Evolutionary conservation across 2,113 vertebrate genomes (phyloP), one percentile per base, ranked within the genome.

Genomic region (Saguinus midas): DNA sequence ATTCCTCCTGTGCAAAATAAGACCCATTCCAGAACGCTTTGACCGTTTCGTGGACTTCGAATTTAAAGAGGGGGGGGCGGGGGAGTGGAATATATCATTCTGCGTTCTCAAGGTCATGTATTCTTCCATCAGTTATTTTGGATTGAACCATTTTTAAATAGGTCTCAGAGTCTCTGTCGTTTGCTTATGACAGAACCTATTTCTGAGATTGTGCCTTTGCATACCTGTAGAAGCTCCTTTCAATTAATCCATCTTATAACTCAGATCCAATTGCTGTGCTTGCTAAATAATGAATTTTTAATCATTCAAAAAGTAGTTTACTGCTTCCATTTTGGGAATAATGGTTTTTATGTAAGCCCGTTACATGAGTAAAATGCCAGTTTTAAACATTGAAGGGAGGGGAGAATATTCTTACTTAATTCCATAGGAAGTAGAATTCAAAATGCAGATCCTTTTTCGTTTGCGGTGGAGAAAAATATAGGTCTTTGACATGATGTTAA

Each of bases 31-130:
- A 23, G 66, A 57, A 40, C 76, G n/a, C n/a, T 68, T 76, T 21
- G 84, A 37, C 32, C 25, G 0, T 58, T 52, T 66, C 20, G 0
- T 17, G 72, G 75, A 72, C 35, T 45, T 40, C 4, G 12, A 16
- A 25, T 82, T 72, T 35, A 50, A 90, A 66, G 27, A 29, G 64
- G 78, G 12, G 78, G 12, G 6, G 9, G 35, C 8, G n/a, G 70
- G n/a, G n/a, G 70, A 1, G 37, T 12, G 21, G 8, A 29, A 29
- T 29, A 50, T 55, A 0, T 93, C 57, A 6, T 52, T 50, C 25
- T 76, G 64, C 81, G 13, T 95, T 58, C 73, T 96, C 96, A 97
- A 96, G 96, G 97, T 97, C 96, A 95, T 1, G 81, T 80, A 81
- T 32, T 90, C 55, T 73, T 50, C 66, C 43, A 2, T 55, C 32